Base-by-base conservation (phyloP, 2,797 vertebrate species). In the Choloepus didactylus region DNA sequence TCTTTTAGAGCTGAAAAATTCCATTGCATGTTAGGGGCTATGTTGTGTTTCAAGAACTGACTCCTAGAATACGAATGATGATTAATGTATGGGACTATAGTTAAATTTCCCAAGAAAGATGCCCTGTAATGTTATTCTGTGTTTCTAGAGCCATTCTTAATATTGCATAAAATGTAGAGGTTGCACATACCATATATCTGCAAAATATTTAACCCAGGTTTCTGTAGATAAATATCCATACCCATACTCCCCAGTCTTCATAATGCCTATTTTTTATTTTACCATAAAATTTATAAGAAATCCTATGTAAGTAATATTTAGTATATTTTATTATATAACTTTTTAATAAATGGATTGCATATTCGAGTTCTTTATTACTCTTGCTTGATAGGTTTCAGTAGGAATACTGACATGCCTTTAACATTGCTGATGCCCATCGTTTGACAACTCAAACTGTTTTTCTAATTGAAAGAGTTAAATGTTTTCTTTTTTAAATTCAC, bases 11-110 rank as follows among this genome's bases (percentile, higher is more conserved):
- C 44, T 81, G 29, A 82, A 84, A 86, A 38, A 29, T 56, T 18
- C 49, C 6, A 46, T 23, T 83, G 19, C 41, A 83, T 66, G 44
- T 35, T 64, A 69, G 14, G n/a, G 15, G n/a, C 49, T 87, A 29
- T 44, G 31, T 27, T 41, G 54, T 64, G 29, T 72, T 95, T 92
- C 14, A 76, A 79, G 70, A 87, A 76, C 54, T 80, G 80, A 89
- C 5, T 14, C 25, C 5, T 87, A 21, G 2, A 29, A 66, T 91
- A 31, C 70, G 38, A 77, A 82, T 91, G 73, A 73, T 81, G 38
- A 87, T 88, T 66, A 56, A 87, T 89, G 12, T 76, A 6, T 84
- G 46, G 18, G 38, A 60, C 16, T 41, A 88, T 23, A 56, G 15
- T 66, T 67, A 81, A 77, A 73, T 29, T 94, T 93, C 70, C 15